Percentiles rank a stretch among this genome's conserved stretches.
Evolutionary conservation across 2,888 invertebrate genomes (phyloP).

Genomic region (Fragum sueziense): DNA sequence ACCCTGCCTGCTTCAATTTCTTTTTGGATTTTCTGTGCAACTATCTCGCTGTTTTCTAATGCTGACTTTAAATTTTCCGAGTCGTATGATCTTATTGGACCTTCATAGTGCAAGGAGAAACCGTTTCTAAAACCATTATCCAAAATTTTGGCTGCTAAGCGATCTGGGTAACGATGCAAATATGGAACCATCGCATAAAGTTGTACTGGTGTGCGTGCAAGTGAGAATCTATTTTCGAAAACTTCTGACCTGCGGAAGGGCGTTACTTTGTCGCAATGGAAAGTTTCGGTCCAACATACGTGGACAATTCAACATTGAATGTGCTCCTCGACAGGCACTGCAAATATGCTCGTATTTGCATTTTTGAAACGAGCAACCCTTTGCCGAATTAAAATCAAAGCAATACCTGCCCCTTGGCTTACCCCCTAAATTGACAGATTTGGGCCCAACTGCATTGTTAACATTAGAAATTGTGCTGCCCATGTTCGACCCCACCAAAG

Average conservation of each 20-base stretch:
- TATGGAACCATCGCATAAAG: neutral
- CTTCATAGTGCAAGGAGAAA: neutral
- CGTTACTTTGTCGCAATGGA: neutral
- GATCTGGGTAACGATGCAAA: neutral
- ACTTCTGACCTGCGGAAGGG: neutral
- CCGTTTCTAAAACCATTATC: constrained; percentile 14
- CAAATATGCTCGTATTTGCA: constrained; percentile 4
- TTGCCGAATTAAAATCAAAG: neutral
- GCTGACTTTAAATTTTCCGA: constrained; percentile 12
- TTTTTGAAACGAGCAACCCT: neutral
- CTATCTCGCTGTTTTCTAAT: neutral
- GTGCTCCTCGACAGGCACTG: neutral
- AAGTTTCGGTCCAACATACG: neutral
- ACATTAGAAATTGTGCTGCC: neutral
- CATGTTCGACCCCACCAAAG: neutral
- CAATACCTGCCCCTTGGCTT: neutral
- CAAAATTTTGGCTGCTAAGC: neutral
- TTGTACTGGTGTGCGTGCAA: constrained; percentile 7
- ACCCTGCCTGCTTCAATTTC: constrained; percentile 25
- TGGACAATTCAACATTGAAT: neutral
- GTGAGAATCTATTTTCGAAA: neutral
- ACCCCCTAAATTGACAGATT: too few species aligned
- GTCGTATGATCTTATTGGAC: neutral
- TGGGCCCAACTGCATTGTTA: neutral
- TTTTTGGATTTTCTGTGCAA: constrained; percentile 19